These are phyloP conservation scores for Acrossocheilus fasciatus DNA, from an alignment of 2,797 vertebrate species.

Conservation along the genomic window DNA sequence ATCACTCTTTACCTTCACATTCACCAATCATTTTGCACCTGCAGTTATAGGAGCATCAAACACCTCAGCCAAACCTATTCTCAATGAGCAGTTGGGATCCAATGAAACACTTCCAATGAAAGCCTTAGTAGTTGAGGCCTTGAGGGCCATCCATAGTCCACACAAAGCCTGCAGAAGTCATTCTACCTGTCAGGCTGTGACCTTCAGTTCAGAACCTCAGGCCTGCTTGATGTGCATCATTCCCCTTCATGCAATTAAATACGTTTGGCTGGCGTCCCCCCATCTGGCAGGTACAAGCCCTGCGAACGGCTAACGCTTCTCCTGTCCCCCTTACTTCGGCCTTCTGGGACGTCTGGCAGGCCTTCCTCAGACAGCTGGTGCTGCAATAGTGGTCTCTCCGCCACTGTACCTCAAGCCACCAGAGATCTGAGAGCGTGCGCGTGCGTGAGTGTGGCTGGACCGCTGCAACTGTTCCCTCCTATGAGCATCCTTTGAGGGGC, in stretches of 20 bases:
- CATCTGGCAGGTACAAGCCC: conserved; percentile 76
- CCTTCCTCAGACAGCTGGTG: conserved; percentile 76
- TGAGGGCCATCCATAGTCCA: background rate
- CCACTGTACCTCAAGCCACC: conserved; percentile 57
- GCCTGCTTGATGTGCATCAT: conserved; percentile 41
- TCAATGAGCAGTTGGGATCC: background rate
- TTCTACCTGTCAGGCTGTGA: conserved; percentile 51
- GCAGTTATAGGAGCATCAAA: conserved; percentile 10
- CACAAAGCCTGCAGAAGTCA: conserved; percentile 17
- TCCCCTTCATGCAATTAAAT: conserved; percentile 65
- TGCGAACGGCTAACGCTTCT: conserved; percentile 68
- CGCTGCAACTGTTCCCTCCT: conserved; percentile 49
- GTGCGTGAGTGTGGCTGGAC: conserved; percentile 36
- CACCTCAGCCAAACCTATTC: conserved; percentile 11
- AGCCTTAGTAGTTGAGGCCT: background rate
- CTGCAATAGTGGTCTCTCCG: conserved; percentile 64
- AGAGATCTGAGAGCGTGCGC: conserved; percentile 39
- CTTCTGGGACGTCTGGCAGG: conserved; percentile 80
- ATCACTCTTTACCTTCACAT: conserved; percentile 7
- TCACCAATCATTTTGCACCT: conserved; percentile 28
- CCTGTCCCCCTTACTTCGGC: conserved; percentile 71
- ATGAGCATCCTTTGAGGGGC: conserved; percentile 48
- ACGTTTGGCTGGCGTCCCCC: conserved; percentile 62
- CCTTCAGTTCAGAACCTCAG: conserved; percentile 51
- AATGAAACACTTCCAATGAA: background rate